phyloP scores from a whole-genome alignment of 2,113 vertebrate genomes.

The Oryzias javanicus region DNA sequence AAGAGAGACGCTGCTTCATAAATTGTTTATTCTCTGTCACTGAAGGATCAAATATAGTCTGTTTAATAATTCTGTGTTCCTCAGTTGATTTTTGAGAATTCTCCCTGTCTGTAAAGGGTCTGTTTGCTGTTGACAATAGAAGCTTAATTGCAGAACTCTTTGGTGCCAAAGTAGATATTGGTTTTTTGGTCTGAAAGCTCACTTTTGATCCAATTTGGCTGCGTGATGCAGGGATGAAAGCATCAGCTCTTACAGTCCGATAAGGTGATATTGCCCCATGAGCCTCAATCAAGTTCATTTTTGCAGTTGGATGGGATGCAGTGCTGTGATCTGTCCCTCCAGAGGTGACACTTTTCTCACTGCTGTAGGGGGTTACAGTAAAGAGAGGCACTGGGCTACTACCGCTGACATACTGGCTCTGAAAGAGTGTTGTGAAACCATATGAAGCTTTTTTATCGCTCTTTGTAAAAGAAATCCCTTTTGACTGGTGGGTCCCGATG shows the following conservation, averaged over 20 bases:
- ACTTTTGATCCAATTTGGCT: conserved; percentile 3
- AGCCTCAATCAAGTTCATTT: conserved; percentile 19
- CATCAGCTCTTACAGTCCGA: conserved; percentile 11
- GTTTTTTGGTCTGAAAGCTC: conserved; percentile 2
- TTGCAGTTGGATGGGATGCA: conserved; percentile 24
- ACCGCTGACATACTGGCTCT: conserved; percentile 24
- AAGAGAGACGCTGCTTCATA: conserved; percentile 4
- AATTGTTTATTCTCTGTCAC: not conserved
- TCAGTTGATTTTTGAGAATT: conserved; percentile 3
- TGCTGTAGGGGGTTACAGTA: conserved; percentile 3
- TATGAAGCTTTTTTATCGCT: conserved; percentile 23
- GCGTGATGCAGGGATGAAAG: conserved; percentile 30
- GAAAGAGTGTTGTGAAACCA: conserved; percentile 13
- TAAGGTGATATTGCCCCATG: conserved; percentile 2
- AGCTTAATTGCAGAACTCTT: conserved; percentile 14
- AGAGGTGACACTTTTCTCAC: conserved; percentile 6
- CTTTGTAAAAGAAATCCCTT: conserved; percentile 16
- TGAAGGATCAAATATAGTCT: conserved; percentile 9
- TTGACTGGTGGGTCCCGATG: conserved; percentile 7
- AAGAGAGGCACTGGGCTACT: not conserved
- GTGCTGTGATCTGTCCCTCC: conserved; percentile 19
- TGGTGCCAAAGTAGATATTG: conserved; percentile 8
- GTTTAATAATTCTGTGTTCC: conserved; percentile 17
- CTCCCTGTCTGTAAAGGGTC: conserved; percentile 7
- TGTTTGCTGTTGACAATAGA: conserved; percentile 17